These are phyloP conservation scores for Rhorus exstirpatorius DNA, from an alignment of 2,888 invertebrate species.

Conservation along the genomic window DNA sequence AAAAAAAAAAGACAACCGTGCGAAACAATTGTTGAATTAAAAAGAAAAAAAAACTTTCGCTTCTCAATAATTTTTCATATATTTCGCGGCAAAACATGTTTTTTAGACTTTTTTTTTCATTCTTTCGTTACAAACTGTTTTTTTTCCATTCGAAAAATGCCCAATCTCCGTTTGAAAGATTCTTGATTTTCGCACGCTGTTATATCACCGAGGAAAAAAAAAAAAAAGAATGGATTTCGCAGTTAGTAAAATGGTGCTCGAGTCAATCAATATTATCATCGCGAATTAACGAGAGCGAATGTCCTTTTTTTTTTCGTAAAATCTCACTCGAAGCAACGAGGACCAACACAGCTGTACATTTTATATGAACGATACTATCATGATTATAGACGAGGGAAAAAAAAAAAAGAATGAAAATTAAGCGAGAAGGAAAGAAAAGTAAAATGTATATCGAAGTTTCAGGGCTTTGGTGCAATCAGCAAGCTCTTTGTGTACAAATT, in stretches of 20 bases:
- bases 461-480: conserved; percentile 35
- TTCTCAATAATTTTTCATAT: too few species aligned
- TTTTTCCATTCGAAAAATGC: conserved; percentile 21
- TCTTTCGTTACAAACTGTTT: too few species aligned
- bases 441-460: conserved; percentile 34
- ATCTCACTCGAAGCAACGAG: conserved; percentile 35
- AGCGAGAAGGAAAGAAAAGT: conserved; percentile 28
- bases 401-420: conserved; percentile 26
- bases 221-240: conserved; percentile 8
- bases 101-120: too few species aligned
- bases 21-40: too few species aligned
- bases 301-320: neutral
- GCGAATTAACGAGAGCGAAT: neutral
- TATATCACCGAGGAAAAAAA: too few species aligned
- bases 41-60: too few species aligned
- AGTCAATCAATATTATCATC: conserved; percentile 22
- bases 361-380: neutral
- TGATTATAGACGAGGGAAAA: conserved; percentile 8
- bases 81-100: too few species aligned
- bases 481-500: conserved; percentile 42
- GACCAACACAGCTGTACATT: conserved; percentile 31
- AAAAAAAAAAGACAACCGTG: too few species aligned
- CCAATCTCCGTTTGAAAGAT: neutral
- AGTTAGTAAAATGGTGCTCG: conserved; percentile 11
- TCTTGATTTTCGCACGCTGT: conserved; percentile 1